Conservation (phyloP, 2,888 invertebrate genomes). For the Galerucella nymphaeae region DNA sequence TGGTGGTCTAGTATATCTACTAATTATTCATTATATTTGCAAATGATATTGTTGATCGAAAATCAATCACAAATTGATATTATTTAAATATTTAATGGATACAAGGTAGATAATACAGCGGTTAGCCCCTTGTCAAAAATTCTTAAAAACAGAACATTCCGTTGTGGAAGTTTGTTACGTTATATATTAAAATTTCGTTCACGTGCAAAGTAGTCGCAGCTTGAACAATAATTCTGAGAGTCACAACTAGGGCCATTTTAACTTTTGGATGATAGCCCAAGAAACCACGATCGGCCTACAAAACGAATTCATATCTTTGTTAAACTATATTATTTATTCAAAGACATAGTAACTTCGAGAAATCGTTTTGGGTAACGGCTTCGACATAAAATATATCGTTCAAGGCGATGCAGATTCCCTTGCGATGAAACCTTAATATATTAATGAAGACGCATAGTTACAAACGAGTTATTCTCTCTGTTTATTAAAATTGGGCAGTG, state of each 20-base stretch:
- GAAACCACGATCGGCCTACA: neutral
- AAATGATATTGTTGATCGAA: too few relatives aligned
- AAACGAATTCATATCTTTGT: neutral
- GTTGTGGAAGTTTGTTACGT: constrained; percentile 25
- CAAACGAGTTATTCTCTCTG: neutral
- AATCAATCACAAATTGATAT: too few relatives aligned
- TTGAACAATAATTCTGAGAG: constrained; percentile 35
- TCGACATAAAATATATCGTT: constrained; percentile 42
- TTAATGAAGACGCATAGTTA: constrained; percentile 27
- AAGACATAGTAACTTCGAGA: constrained; percentile 32
- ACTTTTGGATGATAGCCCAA: constrained; percentile 42
- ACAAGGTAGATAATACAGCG: too few relatives aligned
- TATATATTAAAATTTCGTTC: constrained; percentile 42
- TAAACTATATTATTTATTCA: neutral
- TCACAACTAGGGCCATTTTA: constrained; percentile 34
- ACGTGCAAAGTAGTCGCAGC: constrained; percentile 36
- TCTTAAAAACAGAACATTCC: too few relatives aligned
- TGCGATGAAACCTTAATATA: constrained; percentile 24
- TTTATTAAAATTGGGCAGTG: neutral
- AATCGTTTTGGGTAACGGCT: constrained; percentile 43
- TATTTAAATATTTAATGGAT: too few relatives aligned
- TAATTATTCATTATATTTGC: too few relatives aligned
- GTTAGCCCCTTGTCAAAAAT: too few relatives aligned
- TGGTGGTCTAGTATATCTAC: too few relatives aligned
- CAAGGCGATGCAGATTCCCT: constrained; percentile 17